These are phyloP conservation scores for Lerema accius DNA, from an alignment of 1,140 invertebrate species.

Conservation along the genomic window DNA sequence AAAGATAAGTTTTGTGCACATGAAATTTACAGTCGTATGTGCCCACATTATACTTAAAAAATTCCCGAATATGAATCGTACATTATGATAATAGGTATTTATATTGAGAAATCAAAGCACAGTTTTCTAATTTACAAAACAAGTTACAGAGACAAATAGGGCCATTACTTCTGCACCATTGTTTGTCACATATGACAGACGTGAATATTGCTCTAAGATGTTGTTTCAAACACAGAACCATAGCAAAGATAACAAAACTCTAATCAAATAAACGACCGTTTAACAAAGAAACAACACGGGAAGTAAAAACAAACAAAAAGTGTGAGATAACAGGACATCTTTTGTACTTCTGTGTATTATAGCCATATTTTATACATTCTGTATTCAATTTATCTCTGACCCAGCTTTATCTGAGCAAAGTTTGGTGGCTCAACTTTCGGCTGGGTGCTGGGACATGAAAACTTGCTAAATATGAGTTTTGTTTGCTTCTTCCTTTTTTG, in stretches of 20 bases:
- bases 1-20: too few species aligned
- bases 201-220: too few species aligned
- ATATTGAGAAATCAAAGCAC: too few species aligned
- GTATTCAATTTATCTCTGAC: constrained; percentile 16
- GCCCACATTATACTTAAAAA: too few species aligned
- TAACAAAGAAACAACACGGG: neutral
- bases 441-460: constrained; percentile 1
- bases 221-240: too few species aligned
- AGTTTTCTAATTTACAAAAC: too few species aligned
- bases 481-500: constrained; percentile 3
- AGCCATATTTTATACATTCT: constrained; percentile 14
- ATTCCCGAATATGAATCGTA: too few species aligned
- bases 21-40: too few species aligned
- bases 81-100: too few species aligned
- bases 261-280: neutral
- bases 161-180: too few species aligned
- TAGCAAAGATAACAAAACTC: neutral
- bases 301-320: neutral
- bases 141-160: too few species aligned
- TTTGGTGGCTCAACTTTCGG: constrained; percentile 4
- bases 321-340: neutral
- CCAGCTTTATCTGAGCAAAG: neutral
- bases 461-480: constrained; percentile 24
- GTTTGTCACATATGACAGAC: too few species aligned
- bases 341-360: neutral